These are phyloP conservation scores for Lepidurus packardi DNA, from an alignment of 1,140 invertebrate species.

Conservation along the genomic window DNA sequence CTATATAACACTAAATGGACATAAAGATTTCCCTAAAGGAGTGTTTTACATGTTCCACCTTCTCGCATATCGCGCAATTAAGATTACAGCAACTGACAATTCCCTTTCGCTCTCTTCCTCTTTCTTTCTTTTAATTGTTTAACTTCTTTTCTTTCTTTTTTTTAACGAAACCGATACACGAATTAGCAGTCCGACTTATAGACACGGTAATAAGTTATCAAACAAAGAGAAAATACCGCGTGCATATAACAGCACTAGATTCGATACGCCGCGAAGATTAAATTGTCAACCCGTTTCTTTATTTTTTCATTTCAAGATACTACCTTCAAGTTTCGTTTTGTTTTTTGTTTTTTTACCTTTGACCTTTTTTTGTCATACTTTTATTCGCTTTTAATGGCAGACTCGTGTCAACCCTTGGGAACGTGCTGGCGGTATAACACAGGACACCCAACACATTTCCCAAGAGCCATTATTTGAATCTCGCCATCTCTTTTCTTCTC, in stretches of 20 bases:
- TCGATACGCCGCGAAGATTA: background rate
- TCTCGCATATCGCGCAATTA: no score
- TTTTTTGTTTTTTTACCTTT: background rate
- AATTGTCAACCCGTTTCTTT: background rate
- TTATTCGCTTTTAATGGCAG: conserved; percentile 16
- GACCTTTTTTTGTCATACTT: background rate
- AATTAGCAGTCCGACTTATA: background rate
- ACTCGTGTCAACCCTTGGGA: background rate
- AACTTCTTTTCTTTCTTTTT: no score
- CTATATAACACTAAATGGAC: no score
- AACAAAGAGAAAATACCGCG: background rate
- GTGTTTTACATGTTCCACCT: no score
- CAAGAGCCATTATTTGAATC: background rate
- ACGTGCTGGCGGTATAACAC: background rate
- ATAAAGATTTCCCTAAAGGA: no score
- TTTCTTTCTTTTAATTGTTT: no score
- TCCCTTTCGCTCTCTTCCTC: no score
- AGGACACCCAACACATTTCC: background rate
- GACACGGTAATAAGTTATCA: background rate
- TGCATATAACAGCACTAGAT: background rate
- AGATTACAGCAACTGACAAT: no score
- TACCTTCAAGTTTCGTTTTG: background rate
- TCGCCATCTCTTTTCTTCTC: background rate
- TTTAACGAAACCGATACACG: no score
- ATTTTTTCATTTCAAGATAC: background rate